Evolutionary conservation across 2,797 vertebrate genomes (phyloP).

Genomic region (Loris lydekkerianus): DNA sequence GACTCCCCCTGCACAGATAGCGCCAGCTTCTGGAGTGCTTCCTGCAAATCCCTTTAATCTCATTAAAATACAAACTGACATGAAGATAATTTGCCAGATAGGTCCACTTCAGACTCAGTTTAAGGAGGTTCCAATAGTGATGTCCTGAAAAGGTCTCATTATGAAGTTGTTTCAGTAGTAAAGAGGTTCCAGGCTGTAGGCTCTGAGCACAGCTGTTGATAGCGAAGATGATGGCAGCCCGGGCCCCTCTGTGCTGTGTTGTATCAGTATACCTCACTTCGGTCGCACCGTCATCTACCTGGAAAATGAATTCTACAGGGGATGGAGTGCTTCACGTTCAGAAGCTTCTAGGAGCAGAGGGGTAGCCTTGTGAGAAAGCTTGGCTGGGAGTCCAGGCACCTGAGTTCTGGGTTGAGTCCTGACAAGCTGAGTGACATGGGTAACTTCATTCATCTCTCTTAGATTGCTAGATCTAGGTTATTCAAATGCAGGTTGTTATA

Average conservation of each 20-base stretch:
- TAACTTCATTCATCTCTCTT: not conserved
- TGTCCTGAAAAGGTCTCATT: not conserved
- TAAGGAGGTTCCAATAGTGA: not conserved
- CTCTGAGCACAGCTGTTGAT: not conserved
- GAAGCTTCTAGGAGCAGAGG: not conserved
- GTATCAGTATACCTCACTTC: not conserved
- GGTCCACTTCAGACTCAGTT: not conserved
- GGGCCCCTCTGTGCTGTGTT: not conserved
- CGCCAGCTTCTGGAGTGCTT: not conserved
- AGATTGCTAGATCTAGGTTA: not conserved
- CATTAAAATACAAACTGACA: not conserved
- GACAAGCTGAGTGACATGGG: not conserved
- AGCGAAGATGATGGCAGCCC: accelerated
- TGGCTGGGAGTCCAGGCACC: too few species aligned
- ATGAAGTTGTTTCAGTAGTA: not conserved
- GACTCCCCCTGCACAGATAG: not conserved
- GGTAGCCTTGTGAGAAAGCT: not conserved
- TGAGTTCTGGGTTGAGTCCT: not conserved
- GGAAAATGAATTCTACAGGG: not conserved
- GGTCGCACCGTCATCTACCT: not conserved
- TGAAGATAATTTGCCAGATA: not conserved
- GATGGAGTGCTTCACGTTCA: not conserved
- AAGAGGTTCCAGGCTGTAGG: not conserved
- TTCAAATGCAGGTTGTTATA: not conserved
- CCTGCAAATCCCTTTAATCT: not conserved